phyloP scores from a whole-genome alignment of 2,797 vertebrate genomes.

The Lepidocolaptes lacrymiger region DNA sequence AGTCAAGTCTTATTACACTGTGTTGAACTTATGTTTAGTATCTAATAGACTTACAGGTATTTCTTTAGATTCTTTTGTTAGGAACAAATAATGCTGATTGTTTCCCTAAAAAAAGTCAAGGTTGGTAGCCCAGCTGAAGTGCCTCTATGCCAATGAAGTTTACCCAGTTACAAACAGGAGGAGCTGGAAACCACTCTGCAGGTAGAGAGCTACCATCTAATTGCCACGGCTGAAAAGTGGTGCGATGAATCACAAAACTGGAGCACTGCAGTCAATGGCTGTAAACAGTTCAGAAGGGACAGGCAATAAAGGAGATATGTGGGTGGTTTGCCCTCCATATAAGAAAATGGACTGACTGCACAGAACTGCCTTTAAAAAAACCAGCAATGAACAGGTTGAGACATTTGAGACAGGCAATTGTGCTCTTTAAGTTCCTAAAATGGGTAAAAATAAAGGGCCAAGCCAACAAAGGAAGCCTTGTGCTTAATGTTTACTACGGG shows the following conservation, averaged over 20 bases:
- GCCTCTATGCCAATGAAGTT: background rate
- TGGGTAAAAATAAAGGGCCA: background rate
- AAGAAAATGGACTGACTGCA: background rate
- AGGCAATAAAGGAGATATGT: background rate
- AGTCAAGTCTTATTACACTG: background rate
- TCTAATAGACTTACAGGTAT: background rate
- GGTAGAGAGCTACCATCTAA: background rate
- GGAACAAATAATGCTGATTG: background rate
- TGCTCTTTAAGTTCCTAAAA: background rate
- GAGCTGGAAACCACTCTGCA: background rate
- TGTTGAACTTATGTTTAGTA: background rate
- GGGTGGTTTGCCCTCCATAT: rapidly evolving
- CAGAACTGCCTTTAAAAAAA: background rate
- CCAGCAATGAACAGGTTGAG: rapidly evolving
- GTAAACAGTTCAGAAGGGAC: background rate
- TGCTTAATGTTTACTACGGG: background rate
- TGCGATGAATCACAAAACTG: background rate
- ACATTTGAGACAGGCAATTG: background rate
- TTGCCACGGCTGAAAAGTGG: rapidly evolving
- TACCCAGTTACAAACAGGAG: background rate
- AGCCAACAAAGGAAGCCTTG: background rate
- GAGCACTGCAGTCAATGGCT: rapidly evolving
- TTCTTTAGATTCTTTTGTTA: background rate
- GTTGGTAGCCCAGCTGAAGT: background rate
- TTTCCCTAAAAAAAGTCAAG: background rate